Conservation (phyloP, 1,140 invertebrate species). For the Lordiphosa stackelbergi region DNA sequence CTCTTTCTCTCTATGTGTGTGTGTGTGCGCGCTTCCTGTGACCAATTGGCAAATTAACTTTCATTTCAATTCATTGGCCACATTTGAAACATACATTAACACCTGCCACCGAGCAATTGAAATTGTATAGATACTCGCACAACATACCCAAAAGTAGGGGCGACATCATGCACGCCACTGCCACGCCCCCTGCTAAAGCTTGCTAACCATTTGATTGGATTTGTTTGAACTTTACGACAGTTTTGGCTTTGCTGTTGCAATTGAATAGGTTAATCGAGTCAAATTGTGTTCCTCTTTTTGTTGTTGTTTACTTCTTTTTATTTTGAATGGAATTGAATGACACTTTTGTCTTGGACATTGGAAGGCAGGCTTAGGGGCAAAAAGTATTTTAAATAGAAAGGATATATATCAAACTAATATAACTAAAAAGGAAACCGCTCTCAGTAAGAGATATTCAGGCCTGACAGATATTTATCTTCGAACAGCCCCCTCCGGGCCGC, state of each 20-base stretch:
- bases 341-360: background rate
- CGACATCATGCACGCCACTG: background rate
- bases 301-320: slow-evolving; percentile 6
- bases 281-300: slow-evolving; percentile 36
- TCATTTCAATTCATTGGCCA: slow-evolving; percentile 66
- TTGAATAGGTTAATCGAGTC: slow-evolving; percentile 61
- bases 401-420: too few species aligned
- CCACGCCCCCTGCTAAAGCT: slow-evolving; percentile 8
- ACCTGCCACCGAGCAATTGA: slow-evolving; percentile 65
- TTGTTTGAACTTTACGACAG: slow-evolving; percentile 34
- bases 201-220: slow-evolving; percentile 33
- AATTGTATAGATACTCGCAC: slow-evolving; percentile 14
- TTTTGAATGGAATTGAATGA: slow-evolving; percentile 26
- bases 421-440: too few species aligned
- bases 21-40: slow-evolving; percentile 11
- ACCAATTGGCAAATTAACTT: slow-evolving; percentile 71
- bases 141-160: slow-evolving; percentile 2
- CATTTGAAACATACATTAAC: slow-evolving; percentile 69
- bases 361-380: background rate
- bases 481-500: too few species aligned
- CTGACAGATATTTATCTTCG: too few species aligned
- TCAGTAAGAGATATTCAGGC: too few species aligned
- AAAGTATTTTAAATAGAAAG: too few species aligned
- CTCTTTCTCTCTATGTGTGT: background rate
- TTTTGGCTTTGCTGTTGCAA: slow-evolving; percentile 10